Evolutionary conservation across 2,888 invertebrate genomes (phyloP), one percentile per base, ranked within the genome.

Genomic region (Eumerus sabulonum): DNA sequence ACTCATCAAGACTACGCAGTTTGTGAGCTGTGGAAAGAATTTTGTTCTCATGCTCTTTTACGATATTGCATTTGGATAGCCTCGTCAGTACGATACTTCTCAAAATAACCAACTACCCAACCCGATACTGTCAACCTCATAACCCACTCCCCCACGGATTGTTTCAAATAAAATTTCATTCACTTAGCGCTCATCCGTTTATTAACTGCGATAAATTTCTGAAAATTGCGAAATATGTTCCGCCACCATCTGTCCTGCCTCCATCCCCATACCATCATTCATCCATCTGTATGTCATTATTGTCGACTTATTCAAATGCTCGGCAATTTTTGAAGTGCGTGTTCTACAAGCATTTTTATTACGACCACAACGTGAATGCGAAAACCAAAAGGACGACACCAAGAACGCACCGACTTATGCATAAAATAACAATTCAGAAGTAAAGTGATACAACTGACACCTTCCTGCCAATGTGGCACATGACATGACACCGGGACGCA

Each of bases 301-400:
- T 77, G 77, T 73, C 27, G 62, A 73, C 66, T 77, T 77, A 77
- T 77, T 73, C 73, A 67, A 77, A 77, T 77, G 72, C 14, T 59
- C 51, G 51, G 76, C 56, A 73, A 63, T 77, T 77, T 77, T 73
- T 62, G 18, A 77, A 77, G 77, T 77, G 77, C 77, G 67, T 77
- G 77, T 77, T 67, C 40, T 63, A 73, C 62, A 63, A 66, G 42
- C 54, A 67, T 77, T 40, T n/a, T 77, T 77, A 73, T 73, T 73
- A 57, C 77, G 42, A 11, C 45, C 60, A 57, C 13, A 19, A 18
- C 12, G 42, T 5, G n/a, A 13, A 42, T 5, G 1, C 42, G 42
- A 12, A 19, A 51, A 50, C 27, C 2, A 27, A 27, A 27, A 27
- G 27, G 27, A 7, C 27, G 27, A 27, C 27, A 27, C 2, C 27